Evolutionary conservation across 1,140 invertebrate genomes (phyloP).

Genomic region (Anagrus nilaparvatae): DNA sequence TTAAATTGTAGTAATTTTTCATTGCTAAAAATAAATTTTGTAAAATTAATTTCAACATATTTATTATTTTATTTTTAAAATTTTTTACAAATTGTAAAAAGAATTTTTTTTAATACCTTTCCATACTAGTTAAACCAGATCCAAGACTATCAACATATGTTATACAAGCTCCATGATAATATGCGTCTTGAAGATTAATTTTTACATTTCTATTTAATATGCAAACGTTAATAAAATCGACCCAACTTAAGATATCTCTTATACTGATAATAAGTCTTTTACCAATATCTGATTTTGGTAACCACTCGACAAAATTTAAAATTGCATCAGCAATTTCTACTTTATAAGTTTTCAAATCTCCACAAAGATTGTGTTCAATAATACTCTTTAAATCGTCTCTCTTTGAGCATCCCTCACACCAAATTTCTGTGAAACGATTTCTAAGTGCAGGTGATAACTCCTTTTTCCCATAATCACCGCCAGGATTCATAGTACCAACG

Average conservation of each 20-base stretch:
- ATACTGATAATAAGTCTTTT: slow-evolving; percentile 79
- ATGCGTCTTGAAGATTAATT: slow-evolving; percentile 52
- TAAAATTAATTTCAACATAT: slow-evolving; percentile 6
- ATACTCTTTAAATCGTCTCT: slow-evolving; percentile 62
- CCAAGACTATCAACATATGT: slow-evolving; percentile 88
- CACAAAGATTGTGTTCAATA: slow-evolving; percentile 67
- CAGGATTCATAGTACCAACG: slow-evolving; percentile 99
- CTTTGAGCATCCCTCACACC: slow-evolving; percentile 72
- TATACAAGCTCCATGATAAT: slow-evolving; percentile 80
- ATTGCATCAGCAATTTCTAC: slow-evolving; percentile 58
- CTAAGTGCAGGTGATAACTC: slow-evolving; percentile 95
- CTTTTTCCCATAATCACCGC: slow-evolving; percentile 99
- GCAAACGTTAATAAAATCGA: slow-evolving; percentile 76
- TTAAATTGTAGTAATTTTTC: slow-evolving; percentile 43
- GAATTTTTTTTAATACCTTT: slow-evolving; percentile 36
- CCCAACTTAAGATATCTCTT: slow-evolving; percentile 88
- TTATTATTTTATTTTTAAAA: not conserved
- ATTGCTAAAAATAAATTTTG: slow-evolving; percentile 23
- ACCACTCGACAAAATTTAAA: slow-evolving; percentile 72
- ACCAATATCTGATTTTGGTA: slow-evolving; percentile 60
- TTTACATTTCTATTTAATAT: slow-evolving; percentile 23
- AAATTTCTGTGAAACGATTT: slow-evolving; percentile 98
- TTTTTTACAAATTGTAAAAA: not conserved
- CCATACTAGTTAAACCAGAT: slow-evolving; percentile 52
- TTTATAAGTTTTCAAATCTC: slow-evolving; percentile 44